Evolutionary conservation across 2,888 invertebrate species (phyloP).

Genomic region (Ceraclea dissimilis): DNA sequence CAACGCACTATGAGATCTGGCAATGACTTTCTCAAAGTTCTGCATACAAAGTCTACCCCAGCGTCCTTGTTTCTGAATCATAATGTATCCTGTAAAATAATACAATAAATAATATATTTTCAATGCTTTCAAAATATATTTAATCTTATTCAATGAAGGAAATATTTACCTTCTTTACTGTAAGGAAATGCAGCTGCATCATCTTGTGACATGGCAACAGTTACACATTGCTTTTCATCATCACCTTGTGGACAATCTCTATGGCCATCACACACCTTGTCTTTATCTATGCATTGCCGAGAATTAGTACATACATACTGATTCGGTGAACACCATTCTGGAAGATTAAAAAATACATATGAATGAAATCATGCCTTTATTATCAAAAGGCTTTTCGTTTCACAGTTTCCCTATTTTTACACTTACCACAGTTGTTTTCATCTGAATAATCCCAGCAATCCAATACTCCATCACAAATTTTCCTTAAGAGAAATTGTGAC

Average conservation of each 20-base stretch:
- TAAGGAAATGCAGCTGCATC: conserved; percentile 54
- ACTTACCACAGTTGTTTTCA: conserved; percentile 65
- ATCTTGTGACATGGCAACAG: conserved; percentile 49
- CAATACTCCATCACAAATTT: conserved; percentile 71
- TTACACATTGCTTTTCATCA: conserved; percentile 69
- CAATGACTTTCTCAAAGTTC: conserved; percentile 53
- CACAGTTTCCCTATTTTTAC: neutral
- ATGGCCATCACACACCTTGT: conserved; percentile 61
- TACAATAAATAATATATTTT: neutral
- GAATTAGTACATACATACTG: conserved; percentile 71
- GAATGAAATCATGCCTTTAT: neutral
- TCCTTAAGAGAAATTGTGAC: conserved; percentile 60
- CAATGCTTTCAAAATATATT: neutral
- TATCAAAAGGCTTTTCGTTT: neutral
- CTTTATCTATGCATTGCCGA: conserved; percentile 57
- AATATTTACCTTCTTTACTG: conserved; percentile 48
- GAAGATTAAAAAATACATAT: conserved; percentile 16
- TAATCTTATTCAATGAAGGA: neutral
- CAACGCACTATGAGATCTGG: conserved; percentile 51
- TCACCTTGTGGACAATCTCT: conserved; percentile 67
- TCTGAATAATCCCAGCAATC: conserved; percentile 78
- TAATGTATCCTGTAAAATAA: conserved; percentile 52
- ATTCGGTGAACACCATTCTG: conserved; percentile 66
- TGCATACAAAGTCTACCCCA: conserved; percentile 74
- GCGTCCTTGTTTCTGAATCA: conserved; percentile 64